phyloP scores from a whole-genome alignment of 37 sponge, comb jelly and placozoan species.

The Aplysina aerophoba region DNA sequence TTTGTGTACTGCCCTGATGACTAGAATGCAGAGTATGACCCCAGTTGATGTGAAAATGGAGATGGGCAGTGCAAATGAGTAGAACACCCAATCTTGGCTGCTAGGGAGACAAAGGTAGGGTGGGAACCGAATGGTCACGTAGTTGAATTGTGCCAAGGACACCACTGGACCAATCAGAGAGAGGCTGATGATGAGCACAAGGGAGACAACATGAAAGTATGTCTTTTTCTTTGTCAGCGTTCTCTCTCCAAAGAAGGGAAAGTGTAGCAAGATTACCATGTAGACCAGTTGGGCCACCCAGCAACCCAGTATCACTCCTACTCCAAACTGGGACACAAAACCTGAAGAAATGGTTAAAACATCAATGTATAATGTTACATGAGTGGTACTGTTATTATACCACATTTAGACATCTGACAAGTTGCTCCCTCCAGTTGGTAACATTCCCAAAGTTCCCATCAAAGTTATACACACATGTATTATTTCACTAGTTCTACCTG shows the following conservation, averaged over 20 bases:
- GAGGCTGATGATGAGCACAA: not conserved
- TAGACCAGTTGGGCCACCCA: too few relatives aligned
- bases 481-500: too few relatives aligned
- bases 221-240: not conserved
- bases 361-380: too few relatives aligned
- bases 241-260: not conserved
- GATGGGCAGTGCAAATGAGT: not conserved
- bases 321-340: too few relatives aligned
- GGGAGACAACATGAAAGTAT: not conserved
- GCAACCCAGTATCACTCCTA: too few relatives aligned
- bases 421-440: too few relatives aligned
- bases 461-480: too few relatives aligned
- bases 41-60: not conserved
- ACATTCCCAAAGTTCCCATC: too few relatives aligned
- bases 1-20: not conserved
- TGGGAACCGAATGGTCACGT: not conserved
- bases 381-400: too few relatives aligned
- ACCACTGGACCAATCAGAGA: conserved; percentile 29
- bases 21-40: not conserved
- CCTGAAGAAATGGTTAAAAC: too few relatives aligned
- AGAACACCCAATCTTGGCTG: not conserved
- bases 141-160: not conserved
- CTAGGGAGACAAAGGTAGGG: not conserved
- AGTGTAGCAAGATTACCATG: too few relatives aligned
- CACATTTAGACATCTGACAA: too few relatives aligned